Conservation (phyloP, 1,140 invertebrate species). For the Calliopsis andreniformis region DNA sequence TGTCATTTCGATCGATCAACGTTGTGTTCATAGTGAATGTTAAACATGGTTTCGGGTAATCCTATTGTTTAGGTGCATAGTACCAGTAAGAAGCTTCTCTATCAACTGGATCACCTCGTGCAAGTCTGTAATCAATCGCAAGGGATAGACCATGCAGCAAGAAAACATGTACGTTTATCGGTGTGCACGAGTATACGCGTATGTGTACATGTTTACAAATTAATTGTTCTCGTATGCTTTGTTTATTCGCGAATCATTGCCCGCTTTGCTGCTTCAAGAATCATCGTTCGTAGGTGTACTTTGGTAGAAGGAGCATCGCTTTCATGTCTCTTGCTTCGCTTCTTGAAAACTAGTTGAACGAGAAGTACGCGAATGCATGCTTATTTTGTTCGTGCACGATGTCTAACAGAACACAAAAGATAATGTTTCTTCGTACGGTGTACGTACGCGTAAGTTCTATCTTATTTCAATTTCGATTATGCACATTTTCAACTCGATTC, state of each 20-base stretch:
- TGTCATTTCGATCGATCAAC: not conserved
- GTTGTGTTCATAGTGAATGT: conserved; percentile 24
- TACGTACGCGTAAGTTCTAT: too few species aligned
- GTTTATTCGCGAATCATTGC: not conserved
- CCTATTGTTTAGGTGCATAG: conserved; percentile 91
- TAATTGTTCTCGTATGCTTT: not conserved
- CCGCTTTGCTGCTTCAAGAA: too few species aligned
- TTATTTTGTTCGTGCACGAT: too few species aligned
- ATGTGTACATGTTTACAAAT: conserved; percentile 17
- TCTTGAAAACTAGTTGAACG: too few species aligned
- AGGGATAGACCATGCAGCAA: conserved; percentile 84
- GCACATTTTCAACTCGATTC: too few species aligned
- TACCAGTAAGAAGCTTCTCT: conserved; percentile 97
- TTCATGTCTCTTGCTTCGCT: too few species aligned
- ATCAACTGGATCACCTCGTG: conserved; percentile 96
- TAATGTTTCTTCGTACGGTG: too few species aligned
- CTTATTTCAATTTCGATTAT: too few species aligned
- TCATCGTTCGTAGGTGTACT: not conserved
- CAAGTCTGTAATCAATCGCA: conserved; percentile 96
- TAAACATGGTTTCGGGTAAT: conserved; percentile 66
- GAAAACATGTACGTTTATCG: conserved; percentile 87
- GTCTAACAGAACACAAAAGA: too few species aligned
- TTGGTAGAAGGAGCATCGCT: not conserved
- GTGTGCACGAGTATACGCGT: conserved; percentile 35
- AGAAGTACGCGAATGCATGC: too few species aligned